Conservation (phyloP, 2,888 invertebrate species). For the Drosophila infuscata region DNA sequence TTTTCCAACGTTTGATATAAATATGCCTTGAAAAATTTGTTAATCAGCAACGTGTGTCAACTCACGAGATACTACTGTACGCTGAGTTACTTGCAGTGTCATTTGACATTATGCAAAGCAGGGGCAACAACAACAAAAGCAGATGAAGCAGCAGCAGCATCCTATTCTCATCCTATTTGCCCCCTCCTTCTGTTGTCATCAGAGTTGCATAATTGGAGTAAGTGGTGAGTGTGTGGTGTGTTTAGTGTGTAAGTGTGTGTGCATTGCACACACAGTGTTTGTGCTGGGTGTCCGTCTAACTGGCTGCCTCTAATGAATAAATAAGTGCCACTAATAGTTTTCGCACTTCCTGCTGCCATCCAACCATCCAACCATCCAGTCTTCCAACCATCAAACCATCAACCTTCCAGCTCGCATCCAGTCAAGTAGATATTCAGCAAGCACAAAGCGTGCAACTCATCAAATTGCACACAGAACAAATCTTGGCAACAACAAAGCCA, state of each 20-base stretch:
- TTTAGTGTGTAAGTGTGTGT: slow-evolving; percentile 30
- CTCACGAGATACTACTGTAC: not conserved
- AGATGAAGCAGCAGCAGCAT: slow-evolving; percentile 16
- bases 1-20: not conserved
- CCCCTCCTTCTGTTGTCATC: slow-evolving; percentile 5
- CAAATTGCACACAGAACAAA: slow-evolving; percentile 54
- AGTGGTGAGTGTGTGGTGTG: slow-evolving; percentile 19
- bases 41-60: not conserved
- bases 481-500: slow-evolving; percentile 32
- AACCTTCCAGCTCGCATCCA: slow-evolving; percentile 1
- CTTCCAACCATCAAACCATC: not conserved
- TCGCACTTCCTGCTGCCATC: slow-evolving; percentile 78
- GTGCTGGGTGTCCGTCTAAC: slow-evolving; percentile 71
- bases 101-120: slow-evolving; percentile 68
- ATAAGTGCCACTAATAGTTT: slow-evolving; percentile 84
- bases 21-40: not conserved
- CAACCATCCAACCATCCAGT: not conserved
- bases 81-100: slow-evolving; percentile 37
- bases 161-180: slow-evolving; percentile 33
- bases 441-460: slow-evolving; percentile 55
- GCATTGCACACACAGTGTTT: slow-evolving; percentile 35
- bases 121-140: slow-evolving; percentile 8
- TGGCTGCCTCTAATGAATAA: slow-evolving; percentile 81
- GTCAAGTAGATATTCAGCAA: slow-evolving; percentile 13
- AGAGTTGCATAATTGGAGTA: slow-evolving; percentile 69